These are phyloP conservation scores for Neogale vison DNA, from an alignment of 2,113 vertebrate genomes.

Conservation along the genomic window DNA sequence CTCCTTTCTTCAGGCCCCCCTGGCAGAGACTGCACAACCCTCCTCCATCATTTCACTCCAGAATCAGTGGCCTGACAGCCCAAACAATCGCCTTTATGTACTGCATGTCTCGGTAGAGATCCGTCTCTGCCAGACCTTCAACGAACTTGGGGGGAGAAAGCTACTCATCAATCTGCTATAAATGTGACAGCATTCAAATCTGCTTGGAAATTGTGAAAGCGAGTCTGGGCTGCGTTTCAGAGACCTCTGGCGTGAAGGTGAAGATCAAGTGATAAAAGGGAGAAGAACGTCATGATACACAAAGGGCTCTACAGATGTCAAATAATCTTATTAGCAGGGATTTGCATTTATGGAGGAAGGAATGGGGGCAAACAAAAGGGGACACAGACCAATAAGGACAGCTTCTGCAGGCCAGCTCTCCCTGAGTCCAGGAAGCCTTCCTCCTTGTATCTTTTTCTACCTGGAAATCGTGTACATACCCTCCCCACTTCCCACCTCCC, in stretches of 20 bases:
- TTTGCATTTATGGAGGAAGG: background rate
- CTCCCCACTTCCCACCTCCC: background rate
- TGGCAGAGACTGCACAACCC: background rate
- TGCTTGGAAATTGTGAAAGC: background rate
- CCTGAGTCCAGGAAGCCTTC: too few relatives aligned
- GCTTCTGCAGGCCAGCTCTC: accelerated
- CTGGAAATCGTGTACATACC: too few relatives aligned
- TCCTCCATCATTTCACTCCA: background rate
- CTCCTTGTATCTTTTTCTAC: background rate
- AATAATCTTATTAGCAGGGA: background rate
- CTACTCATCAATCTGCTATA: background rate
- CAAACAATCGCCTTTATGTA: background rate
- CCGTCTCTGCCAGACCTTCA: background rate
- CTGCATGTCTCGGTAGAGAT: background rate
- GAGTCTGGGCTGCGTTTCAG: background rate
- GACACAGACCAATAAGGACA: background rate
- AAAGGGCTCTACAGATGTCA: background rate
- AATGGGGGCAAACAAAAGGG: background rate
- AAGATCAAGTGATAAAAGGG: background rate
- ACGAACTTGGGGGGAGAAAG: background rate
- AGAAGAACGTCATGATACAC: background rate
- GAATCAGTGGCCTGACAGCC: background rate
- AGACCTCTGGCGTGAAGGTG: background rate
- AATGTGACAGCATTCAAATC: background rate
- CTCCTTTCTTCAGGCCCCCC: background rate